These are phyloP conservation scores for Parnassius smintheus DNA, from an alignment of 2,888 invertebrate species.

Conservation along the genomic window DNA sequence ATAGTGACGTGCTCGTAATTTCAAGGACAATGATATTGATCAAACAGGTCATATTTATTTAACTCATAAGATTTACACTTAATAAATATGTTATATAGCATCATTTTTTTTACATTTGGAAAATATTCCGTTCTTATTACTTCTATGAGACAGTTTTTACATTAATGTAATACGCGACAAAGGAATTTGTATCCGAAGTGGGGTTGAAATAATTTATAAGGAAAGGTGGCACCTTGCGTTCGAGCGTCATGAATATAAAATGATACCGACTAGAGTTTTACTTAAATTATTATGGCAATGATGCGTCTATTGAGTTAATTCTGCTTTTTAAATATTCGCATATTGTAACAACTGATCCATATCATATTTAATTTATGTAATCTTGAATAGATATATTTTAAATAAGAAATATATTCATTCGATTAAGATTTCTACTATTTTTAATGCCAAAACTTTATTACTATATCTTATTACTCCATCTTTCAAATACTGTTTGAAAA, in stretches of 20 bases:
- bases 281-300: slow-evolving; percentile 30
- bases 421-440: too few species aligned
- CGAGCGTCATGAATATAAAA: slow-evolving; percentile 44
- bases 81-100: not conserved
- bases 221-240: slow-evolving; percentile 55
- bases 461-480: too few species aligned
- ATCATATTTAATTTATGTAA: too few species aligned
- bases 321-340: slow-evolving; percentile 1
- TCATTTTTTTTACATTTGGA: not conserved
- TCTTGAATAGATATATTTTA: too few species aligned
- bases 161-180: slow-evolving; percentile 52
- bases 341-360: not conserved
- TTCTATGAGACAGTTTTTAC: slow-evolving; percentile 39
- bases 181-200: slow-evolving; percentile 51
- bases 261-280: slow-evolving; percentile 28
- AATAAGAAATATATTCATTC: too few species aligned
- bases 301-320: slow-evolving; percentile 25
- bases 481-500: too few species aligned
- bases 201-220: slow-evolving; percentile 67
- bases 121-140: not conserved
- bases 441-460: too few species aligned
- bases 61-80: not conserved
- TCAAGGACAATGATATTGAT: slow-evolving; percentile 77
- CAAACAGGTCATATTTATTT: slow-evolving; percentile 42
- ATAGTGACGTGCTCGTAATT: slow-evolving; percentile 53